Conservation (phyloP, 2,113 vertebrate genomes). For the Noturus placidus region DNA sequence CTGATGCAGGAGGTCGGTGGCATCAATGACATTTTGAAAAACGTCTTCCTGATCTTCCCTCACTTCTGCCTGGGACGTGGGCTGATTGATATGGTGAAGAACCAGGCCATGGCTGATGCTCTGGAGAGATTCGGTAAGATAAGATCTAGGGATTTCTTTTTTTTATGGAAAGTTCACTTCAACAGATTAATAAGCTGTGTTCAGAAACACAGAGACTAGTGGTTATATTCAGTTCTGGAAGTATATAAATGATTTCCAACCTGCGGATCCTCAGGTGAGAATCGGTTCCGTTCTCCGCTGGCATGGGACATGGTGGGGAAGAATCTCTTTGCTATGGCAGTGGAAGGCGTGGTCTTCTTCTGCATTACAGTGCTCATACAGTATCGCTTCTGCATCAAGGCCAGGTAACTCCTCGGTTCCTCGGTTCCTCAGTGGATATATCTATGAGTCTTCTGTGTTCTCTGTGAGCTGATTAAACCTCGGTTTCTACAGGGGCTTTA, state of each 20-base stretch:
- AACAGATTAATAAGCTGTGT: neutral
- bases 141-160: neutral
- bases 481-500: constrained; percentile 73
- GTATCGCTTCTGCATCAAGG: constrained; percentile 93
- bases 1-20: constrained; percentile 85
- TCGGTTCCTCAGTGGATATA: neutral
- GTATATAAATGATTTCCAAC: neutral
- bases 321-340: constrained; percentile 97
- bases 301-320: constrained; percentile 97
- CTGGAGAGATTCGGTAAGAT: constrained; percentile 92
- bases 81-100: constrained; percentile 99
- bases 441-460: neutral
- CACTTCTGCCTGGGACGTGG: constrained; percentile 97
- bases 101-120: constrained; percentile 97
- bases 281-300: constrained; percentile 91
- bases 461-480: neutral
- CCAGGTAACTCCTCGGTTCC: constrained; percentile 73
- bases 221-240: neutral
- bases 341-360: constrained; percentile 93
- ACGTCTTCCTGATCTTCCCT: constrained; percentile 96
- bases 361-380: constrained; percentile 93
- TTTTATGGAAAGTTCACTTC: neutral
- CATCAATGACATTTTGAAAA: constrained; percentile 96
- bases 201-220: neutral
- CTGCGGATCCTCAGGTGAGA: constrained; percentile 79